A percentile compares a stretch with the other conserved stretches of the same genome.
These are phyloP conservation scores for Heliconius aoede DNA, from an alignment of 2,888 invertebrate genomes.

Conservation along the genomic window DNA sequence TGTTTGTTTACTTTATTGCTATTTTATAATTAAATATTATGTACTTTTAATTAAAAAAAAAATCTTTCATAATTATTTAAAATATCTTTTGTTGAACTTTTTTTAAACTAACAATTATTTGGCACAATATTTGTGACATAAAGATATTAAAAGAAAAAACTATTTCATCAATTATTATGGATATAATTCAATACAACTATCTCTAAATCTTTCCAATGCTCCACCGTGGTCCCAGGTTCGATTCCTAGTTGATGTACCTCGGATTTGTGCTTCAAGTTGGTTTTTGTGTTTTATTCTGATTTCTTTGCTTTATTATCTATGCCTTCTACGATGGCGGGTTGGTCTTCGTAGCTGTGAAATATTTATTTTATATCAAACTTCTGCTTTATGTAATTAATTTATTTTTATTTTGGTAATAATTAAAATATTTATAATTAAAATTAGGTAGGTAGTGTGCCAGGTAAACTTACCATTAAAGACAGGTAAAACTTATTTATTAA, in stretches of 20 bases:
- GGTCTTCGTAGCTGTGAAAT: slow-evolving; percentile 72
- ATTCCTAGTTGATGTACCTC: slow-evolving; percentile 46
- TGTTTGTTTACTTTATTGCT: too few relatives aligned
- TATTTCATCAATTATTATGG: not conserved
- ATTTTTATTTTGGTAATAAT: too few relatives aligned
- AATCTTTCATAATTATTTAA: too few relatives aligned
- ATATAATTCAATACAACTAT: slow-evolving; percentile 20
- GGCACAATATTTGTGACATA: slow-evolving; percentile 14
- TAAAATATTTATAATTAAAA: too few relatives aligned
- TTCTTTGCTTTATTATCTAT: slow-evolving; percentile 66
- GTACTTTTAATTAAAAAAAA: not conserved
- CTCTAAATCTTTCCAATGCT: not conserved
- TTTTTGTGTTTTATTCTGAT: slow-evolving; percentile 62
- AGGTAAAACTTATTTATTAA: too few relatives aligned
- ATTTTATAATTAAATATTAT: not conserved
- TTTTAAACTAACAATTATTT: not conserved
- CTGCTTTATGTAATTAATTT: not conserved
- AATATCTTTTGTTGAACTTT: not conserved
- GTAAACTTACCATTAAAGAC: too few relatives aligned
- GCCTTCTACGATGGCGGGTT: slow-evolving; percentile 62
- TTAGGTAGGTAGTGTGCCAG: too few relatives aligned
- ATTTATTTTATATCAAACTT: slow-evolving; percentile 1
- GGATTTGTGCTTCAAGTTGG: slow-evolving; percentile 48
- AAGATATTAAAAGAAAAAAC: not conserved
- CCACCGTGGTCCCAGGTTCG: slow-evolving; percentile 13